Evolutionary conservation across 2,113 vertebrate genomes (phyloP), one percentile per base, ranked within the genome.

Genomic region (Micromys minutus): DNA sequence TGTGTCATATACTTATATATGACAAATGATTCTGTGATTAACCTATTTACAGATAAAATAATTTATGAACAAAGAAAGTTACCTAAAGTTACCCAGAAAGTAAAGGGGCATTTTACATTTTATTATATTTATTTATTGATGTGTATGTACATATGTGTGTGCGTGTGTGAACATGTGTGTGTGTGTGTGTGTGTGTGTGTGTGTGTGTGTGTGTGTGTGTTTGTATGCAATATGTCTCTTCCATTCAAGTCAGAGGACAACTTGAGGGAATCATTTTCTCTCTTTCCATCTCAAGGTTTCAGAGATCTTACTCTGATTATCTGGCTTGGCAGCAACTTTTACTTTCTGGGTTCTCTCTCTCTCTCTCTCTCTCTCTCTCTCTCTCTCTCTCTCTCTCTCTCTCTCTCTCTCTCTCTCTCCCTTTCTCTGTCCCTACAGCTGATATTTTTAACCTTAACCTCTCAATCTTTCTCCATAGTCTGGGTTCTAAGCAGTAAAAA

Each of bases 401-500:
- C n/a, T n/a, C n/a, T n/a, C n/a, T n/a, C n/a, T n/a, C n/a, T n/a
- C n/a, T n/a, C n/a, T n/a, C n/a, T n/a, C n/a, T n/a, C n/a, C n/a
- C n/a, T n/a, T n/a, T 50, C 61, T 67, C 61, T 50, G 42, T 6
- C 21, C 22, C 12, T 13, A 85, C 39, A 59, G 2, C 21, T 39
- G 26, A 89, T 57, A 39, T 87, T 89, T 93, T n/a, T n/a, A n/a
- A n/a, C n/a, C n/a, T 75, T 24, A 87, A 69, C 15, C 26, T 50
- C 52, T 11, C 22, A 34, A 90, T 93, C n/a, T 77, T 31, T 7
- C 36, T 93, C 29, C 45, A 79, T 71, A 89, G 34, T 96, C 52
- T 85, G 3, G 59, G 15, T 13, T 87, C 45, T 21, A 89, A 77
- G 3, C 19, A 93, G 77, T 31, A 61, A 89, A 9, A 86, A 57